Evolutionary conservation across 64 coral and sea anemone species (phyloP).

Genomic region (Montipora sp.): DNA sequence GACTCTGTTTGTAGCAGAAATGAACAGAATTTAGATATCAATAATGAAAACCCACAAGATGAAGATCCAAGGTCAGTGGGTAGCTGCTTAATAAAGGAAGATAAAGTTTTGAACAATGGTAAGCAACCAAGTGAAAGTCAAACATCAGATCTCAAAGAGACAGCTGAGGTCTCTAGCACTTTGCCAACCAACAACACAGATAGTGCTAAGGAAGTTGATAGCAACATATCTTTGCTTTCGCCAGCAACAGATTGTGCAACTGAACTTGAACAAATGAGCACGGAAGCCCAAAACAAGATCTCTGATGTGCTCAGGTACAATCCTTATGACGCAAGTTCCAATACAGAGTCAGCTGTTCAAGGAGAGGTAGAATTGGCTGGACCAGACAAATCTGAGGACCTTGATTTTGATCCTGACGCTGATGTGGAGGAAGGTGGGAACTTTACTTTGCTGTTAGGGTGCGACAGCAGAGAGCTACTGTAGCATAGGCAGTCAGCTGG

Average conservation of each 20-base stretch:
- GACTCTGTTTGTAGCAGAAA: not conserved
- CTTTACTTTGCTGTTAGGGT: not conserved
- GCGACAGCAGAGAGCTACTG: not conserved
- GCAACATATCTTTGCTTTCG: not conserved
- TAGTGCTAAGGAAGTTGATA: not conserved
- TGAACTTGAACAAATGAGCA: constrained; percentile 33
- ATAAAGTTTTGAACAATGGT: not conserved
- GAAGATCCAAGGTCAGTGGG: not conserved
- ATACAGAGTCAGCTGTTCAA: not conserved
- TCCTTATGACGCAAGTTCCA: not conserved
- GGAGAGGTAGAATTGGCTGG: not conserved
- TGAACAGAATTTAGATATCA: not conserved
- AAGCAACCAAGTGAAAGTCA: not conserved
- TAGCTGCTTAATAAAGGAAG: not conserved
- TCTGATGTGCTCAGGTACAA: constrained; percentile 31
- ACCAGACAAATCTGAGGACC: not conserved
- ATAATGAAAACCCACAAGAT: not conserved
- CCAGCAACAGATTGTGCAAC: not conserved
- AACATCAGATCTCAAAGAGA: not conserved
- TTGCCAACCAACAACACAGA: not conserved
- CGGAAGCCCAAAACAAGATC: constrained; percentile 8
- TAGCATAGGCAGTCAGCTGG: not conserved
- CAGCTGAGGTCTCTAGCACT: not conserved
- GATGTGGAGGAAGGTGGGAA: constrained; percentile 18
- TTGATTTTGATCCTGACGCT: not conserved